Evolutionary conservation across 2,888 invertebrate genomes (phyloP).

Genomic region (Aphidoletes aphidimyza): DNA sequence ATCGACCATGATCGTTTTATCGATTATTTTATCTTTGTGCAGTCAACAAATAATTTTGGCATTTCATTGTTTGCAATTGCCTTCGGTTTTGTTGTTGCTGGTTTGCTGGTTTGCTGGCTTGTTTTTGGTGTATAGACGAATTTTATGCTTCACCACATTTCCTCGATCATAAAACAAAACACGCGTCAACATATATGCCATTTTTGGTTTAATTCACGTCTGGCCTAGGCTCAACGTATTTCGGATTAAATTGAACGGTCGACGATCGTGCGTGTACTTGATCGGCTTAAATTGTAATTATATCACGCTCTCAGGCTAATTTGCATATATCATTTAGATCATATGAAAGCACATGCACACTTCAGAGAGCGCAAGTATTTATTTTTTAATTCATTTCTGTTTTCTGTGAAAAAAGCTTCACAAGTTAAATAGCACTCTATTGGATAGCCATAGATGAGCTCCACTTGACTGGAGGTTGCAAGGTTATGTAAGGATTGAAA

Average conservation of each 20-base stretch:
- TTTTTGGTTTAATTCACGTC: not conserved
- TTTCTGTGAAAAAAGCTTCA: too few species aligned
- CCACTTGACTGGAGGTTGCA: too few species aligned
- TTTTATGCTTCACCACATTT: not conserved
- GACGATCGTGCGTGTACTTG: constrained; percentile 28
- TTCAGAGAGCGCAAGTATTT: not conserved
- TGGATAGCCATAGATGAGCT: too few species aligned
- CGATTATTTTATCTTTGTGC: constrained; percentile 34
- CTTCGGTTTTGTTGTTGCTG: too few species aligned
- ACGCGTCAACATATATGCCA: not conserved
- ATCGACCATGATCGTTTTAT: constrained; percentile 27
- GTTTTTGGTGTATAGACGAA: not conserved
- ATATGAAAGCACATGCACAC: not conserved
- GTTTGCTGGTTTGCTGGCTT: not conserved
- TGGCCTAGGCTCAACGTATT: too few species aligned
- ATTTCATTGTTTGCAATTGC: too few species aligned
- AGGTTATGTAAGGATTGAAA: too few species aligned
- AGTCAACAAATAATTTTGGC: constrained; percentile 1
- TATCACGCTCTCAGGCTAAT: not conserved
- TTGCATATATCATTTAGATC: constrained; percentile 15
- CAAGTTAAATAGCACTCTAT: too few species aligned
- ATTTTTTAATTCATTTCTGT: too few species aligned
- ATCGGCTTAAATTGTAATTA: not conserved
- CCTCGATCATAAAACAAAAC: constrained; percentile 1
- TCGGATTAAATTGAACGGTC: constrained; percentile 35